Evolutionary conservation across 2,888 invertebrate genomes (phyloP), one percentile per base, ranked within the genome.

Genomic region (Drosophila pseudotakahashii): DNA sequence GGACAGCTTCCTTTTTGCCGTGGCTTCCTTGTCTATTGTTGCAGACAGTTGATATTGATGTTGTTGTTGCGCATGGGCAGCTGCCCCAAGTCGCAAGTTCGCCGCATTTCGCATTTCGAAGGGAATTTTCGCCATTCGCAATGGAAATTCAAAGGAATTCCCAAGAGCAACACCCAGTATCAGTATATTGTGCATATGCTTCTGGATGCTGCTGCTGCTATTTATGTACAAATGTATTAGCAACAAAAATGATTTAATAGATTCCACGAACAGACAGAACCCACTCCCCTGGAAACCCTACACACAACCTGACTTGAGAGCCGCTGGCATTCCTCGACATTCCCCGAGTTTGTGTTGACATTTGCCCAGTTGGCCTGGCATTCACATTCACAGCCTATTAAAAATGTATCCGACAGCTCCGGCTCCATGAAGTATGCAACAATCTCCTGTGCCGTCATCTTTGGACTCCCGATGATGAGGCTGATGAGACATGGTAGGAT

Each of bases 21-120:
- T 51, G 19, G n/a, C 48, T 44, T 63, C 16, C 50, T 19, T 51
- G 51, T 55, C 70, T 52, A 51, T 66, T 68, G 68, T 68, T 37
- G 67, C 42, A 60, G 61, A 50, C 48, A 63, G 58, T 37, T 39
- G 13, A 14, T 71, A 63, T 52, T 80, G 67, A 68, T 83, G 78
- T 70, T 86, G 71, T 63, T 80, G 84, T 74, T 86, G 84, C 77
- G 87, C 82, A 83, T 87, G 87, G 75, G 74, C 81, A 86, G 61
- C 68, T 44, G 52, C 58, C 71, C 69, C 48, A 57, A 61, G 55
- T 37, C 19, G 54, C 30, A 45, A 45, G 70, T 53, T 53, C 74
- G 69, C 74, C 48, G 45, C 45, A 77, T 64, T 72, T 66, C 66
- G 61, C 74, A 81, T 72, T 72, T 81, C 7, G 41, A 30, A 47